Conservation (phyloP, 2,888 invertebrate genomes). For the Pollenia amentaria region DNA sequence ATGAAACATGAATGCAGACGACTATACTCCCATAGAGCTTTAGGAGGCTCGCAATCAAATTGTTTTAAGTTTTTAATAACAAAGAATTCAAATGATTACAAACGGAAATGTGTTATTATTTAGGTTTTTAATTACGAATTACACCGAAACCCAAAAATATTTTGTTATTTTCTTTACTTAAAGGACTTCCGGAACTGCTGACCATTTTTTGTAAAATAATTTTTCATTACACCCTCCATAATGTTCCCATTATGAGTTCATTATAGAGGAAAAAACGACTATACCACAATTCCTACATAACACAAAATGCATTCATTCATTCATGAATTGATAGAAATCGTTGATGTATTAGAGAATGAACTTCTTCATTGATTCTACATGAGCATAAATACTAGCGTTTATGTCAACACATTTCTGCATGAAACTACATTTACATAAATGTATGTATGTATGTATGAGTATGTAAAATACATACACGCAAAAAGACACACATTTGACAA, state of each 20-base stretch:
- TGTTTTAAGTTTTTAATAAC: neutral
- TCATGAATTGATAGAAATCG: slow-evolving; percentile 34
- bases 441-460: slow-evolving; percentile 6
- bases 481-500: neutral
- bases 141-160: too few species aligned
- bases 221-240: too few species aligned
- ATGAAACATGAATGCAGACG: slow-evolving; percentile 14
- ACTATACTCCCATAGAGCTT: slow-evolving; percentile 51
- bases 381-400: slow-evolving; percentile 68
- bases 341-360: slow-evolving; percentile 2
- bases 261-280: neutral
- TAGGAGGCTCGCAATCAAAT: neutral
- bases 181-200: too few species aligned
- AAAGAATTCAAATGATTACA: too few species aligned
- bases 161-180: too few species aligned
- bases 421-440: slow-evolving; percentile 3
- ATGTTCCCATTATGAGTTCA: too few species aligned
- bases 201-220: too few species aligned
- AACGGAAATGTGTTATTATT: too few species aligned
- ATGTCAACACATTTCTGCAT: slow-evolving; percentile 58
- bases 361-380: slow-evolving; percentile 67
- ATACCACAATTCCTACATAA: slow-evolving; percentile 38
- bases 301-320: slow-evolving; percentile 46
- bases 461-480: neutral
- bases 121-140: too few species aligned